Evolutionary conservation across 1,140 invertebrate species (phyloP).

Genomic region (Atta cephalotes): DNA sequence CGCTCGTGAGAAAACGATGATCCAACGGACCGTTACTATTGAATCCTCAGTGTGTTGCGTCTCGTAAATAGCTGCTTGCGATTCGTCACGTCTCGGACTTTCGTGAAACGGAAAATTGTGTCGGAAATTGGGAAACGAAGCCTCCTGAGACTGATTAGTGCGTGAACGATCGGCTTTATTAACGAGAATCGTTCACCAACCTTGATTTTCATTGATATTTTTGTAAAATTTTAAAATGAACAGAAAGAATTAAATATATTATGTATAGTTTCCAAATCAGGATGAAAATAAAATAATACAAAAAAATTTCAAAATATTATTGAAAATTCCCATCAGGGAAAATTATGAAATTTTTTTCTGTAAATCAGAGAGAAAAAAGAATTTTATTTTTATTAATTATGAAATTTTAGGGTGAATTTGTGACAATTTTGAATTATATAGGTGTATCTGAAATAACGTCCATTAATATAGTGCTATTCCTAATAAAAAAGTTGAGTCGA

Average conservation of each 20-base stretch:
- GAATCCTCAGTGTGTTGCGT: slow-evolving; percentile 1
- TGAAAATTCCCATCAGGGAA: too few species aligned
- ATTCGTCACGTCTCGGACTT: slow-evolving; percentile 62
- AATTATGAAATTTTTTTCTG: too few species aligned
- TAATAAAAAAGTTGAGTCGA: too few species aligned
- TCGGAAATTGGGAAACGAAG: slow-evolving; percentile 33
- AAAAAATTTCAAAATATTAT: too few species aligned
- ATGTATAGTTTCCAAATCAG: too few species aligned
- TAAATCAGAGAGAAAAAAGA: background rate
- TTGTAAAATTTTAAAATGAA: background rate
- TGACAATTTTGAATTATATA: background rate
- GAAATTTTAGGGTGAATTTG: too few species aligned
- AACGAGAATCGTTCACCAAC: background rate
- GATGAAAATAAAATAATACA: too few species aligned
- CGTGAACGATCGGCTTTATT: slow-evolving; percentile 43
- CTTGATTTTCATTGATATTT: background rate
- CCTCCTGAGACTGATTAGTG: slow-evolving; percentile 40
- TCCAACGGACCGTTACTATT: slow-evolving; percentile 19
- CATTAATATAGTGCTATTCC: too few species aligned
- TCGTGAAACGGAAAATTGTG: slow-evolving; percentile 45
- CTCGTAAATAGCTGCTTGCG: slow-evolving; percentile 29
- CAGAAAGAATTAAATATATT: background rate
- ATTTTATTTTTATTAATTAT: too few species aligned
- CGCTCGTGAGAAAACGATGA: slow-evolving; percentile 49
- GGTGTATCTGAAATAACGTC: too few species aligned